Percentiles rank a stretch among this genome's conserved stretches.
These are phyloP conservation scores for Halcyon senegalensis DNA, from an alignment of 2,113 vertebrate genomes.

Conservation along the genomic window DNA sequence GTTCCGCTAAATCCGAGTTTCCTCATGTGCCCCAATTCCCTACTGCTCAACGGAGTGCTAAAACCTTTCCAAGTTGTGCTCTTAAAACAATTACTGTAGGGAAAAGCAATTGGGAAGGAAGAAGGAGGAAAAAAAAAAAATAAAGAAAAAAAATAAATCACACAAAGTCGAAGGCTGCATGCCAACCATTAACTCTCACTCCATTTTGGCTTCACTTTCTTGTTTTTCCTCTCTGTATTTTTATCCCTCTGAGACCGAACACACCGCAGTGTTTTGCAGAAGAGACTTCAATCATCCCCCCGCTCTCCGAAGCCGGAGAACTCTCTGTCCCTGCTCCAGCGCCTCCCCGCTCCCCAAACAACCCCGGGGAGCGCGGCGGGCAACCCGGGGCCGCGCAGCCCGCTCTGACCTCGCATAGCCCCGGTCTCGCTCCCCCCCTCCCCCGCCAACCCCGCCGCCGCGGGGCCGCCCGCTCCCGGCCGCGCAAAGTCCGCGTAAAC, in stretches of 20 bases:
- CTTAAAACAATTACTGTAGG: slow-evolving; percentile 56
- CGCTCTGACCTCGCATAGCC: slow-evolving; percentile 46
- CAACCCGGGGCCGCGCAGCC: not conserved
- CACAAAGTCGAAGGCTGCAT: slow-evolving; percentile 39
- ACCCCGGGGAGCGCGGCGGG: not conserved
- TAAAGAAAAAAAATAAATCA: not conserved
- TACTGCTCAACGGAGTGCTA: slow-evolving; percentile 32
- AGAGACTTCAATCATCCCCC: not conserved
- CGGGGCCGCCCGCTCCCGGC: not conserved
- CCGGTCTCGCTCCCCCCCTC: not conserved
- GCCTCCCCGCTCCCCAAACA: not conserved
- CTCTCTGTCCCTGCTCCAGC: not conserved
- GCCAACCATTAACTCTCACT: slow-evolving; percentile 67
- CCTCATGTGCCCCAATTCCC: slow-evolving; percentile 65
- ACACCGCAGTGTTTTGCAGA: slow-evolving; percentile 49
- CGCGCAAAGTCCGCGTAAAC: not conserved
- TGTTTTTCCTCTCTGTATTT: slow-evolving; percentile 64
- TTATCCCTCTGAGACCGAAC: slow-evolving; percentile 58
- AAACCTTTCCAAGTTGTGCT: slow-evolving; percentile 61
- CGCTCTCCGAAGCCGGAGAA: not conserved
- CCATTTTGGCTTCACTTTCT: slow-evolving; percentile 54
- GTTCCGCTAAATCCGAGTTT: slow-evolving; percentile 44
- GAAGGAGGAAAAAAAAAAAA: not conserved
- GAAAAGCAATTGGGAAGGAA: slow-evolving; percentile 47
- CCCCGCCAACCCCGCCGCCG: not conserved